Conservation (phyloP, 53 echinoderm and acorn worm genomes). For the Henricia sp. region DNA sequence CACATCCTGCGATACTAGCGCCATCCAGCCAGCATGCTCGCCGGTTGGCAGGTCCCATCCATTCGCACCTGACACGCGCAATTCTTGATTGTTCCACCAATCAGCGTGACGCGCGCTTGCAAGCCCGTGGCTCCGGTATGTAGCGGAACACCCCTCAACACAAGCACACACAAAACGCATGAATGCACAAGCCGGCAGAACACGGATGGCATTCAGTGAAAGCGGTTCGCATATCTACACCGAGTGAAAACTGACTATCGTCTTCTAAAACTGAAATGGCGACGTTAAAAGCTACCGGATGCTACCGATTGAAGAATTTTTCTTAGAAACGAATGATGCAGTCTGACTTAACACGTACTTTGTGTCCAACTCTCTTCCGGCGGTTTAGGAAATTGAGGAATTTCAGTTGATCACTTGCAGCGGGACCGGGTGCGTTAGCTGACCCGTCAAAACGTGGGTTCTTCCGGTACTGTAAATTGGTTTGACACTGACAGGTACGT, state of each 20-base stretch:
- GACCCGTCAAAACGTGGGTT: slow-evolving; percentile 4
- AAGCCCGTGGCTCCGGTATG: slow-evolving; percentile 9
- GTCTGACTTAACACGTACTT: neutral
- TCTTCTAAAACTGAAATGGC: slow-evolving; percentile 10
- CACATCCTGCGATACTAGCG: no score
- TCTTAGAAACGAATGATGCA: neutral
- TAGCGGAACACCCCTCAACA: neutral
- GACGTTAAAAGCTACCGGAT: neutral
- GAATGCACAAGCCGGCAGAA: slow-evolving; percentile 45
- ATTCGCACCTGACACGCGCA: slow-evolving; percentile 5
- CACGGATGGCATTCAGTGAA: neutral
- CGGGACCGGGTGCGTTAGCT: slow-evolving; percentile 10
- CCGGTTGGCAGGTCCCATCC: neutral
- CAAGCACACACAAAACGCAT: slow-evolving; percentile 15
- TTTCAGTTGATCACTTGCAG: neutral
- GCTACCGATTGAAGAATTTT: neutral
- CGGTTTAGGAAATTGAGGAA: neutral
- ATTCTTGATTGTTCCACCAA: slow-evolving; percentile 41
- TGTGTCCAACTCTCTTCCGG: neutral
- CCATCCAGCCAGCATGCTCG: slow-evolving; percentile 42
- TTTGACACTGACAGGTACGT: slow-evolving; percentile 59
- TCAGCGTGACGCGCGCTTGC: slow-evolving; percentile 10
- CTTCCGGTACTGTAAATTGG: slow-evolving; percentile 35
- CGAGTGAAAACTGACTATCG: neutral
- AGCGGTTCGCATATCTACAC: neutral